Evolutionary conservation across 1,140 invertebrate genomes (phyloP), one percentile per base, ranked within the genome.

Genomic region (Diorhabda sublineata): DNA sequence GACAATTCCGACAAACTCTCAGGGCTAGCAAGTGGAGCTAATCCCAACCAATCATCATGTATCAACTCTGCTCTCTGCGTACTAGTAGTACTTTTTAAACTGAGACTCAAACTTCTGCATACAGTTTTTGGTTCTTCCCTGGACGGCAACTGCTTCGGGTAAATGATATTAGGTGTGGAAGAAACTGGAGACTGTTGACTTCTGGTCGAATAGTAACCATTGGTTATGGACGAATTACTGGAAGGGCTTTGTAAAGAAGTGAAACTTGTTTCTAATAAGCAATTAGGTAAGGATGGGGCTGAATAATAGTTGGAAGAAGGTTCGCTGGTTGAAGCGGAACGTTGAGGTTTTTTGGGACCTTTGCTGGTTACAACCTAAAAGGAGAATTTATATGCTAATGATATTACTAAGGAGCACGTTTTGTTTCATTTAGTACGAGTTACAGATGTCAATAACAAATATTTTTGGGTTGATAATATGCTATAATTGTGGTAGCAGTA

Each of bases 1-100:
- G 91, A 93, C 4, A 91, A 86, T 79, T 94, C 92, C 0, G 92
- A 94, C 3, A 94, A 78, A 2, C 91, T 94, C 79, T 96, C 93
- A 2, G 93, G 93, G 43, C 92, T 92, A 2, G 93, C 93, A 41
- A 96, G 77, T 0, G 93, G 93, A 0, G 93, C 93, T 41, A 89
- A 81, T 3, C 87, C 86, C 58, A 86, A 85, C 84, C 88, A 89
- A 73, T 90, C 88, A 64, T 88, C 86, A 70, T 86, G 84, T 41
- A 86, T 81, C 4, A 86, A 74, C 71, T 87, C 85, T 3, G 85
- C 75, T 58, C 80, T 76, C 2, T 76, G 79, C 47, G 47, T 52
- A 75, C 73, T 80, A 6, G 65, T 64, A 75, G 59, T 73, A 74
- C 61, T 68, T 7, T 64, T 66, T 8, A 78, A 58, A 64, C 70